Evolutionary conservation across 2,113 vertebrate genomes (phyloP).

Genomic region (Lontra canadensis): DNA sequence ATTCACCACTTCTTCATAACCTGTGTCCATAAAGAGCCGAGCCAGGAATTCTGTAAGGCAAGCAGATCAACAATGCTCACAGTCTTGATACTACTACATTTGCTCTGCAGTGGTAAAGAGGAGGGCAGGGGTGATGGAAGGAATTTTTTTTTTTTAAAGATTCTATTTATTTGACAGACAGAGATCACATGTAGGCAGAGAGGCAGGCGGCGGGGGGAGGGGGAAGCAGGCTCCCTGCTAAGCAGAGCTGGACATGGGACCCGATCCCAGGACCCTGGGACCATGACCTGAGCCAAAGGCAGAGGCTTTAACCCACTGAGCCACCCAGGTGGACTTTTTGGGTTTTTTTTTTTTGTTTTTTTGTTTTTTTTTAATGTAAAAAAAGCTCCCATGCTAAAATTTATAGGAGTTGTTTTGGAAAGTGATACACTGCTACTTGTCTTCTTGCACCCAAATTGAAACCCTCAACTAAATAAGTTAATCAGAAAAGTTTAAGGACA

Average conservation of each 20-base stretch:
- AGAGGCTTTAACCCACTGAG: too few relatives aligned
- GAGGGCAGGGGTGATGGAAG: rapidly evolving
- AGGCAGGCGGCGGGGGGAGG: too few relatives aligned
- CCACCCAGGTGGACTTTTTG: too few relatives aligned
- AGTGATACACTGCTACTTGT: neutral
- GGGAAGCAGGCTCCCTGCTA: too few relatives aligned
- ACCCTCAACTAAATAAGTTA: neutral
- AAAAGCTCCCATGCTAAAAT: neutral
- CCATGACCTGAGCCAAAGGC: too few relatives aligned
- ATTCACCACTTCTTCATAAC: slow-evolving; percentile 87
- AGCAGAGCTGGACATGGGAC: too few relatives aligned
- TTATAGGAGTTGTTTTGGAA: neutral
- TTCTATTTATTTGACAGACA: too few relatives aligned
- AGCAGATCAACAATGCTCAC: neutral
- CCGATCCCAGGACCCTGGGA: too few relatives aligned
- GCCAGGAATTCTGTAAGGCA: slow-evolving; percentile 90
- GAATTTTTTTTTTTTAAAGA: neutral
- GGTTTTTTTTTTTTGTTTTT: too few relatives aligned
- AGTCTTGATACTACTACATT: neutral
- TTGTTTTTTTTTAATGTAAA: neutral
- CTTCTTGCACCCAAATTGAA: neutral
- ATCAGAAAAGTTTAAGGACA: neutral
- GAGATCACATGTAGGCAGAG: too few relatives aligned
- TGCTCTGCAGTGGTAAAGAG: neutral
- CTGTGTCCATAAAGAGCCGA: slow-evolving; percentile 87